phyloP scores from a whole-genome alignment of 2,888 invertebrate species.

The Lordiphosa andalusiaca region DNA sequence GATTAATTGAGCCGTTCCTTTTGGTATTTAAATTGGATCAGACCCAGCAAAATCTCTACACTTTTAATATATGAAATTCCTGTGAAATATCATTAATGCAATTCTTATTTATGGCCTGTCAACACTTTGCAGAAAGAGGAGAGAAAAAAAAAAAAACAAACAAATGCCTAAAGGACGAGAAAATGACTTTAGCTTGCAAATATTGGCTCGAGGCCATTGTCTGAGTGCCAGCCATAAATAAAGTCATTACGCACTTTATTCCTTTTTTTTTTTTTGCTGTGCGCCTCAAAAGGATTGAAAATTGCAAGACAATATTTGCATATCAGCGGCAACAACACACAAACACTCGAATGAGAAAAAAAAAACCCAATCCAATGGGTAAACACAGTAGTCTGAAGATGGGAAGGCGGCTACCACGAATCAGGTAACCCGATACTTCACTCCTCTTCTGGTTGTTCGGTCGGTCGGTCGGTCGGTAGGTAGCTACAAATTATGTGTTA shows the following conservation, averaged over 20 bases:
- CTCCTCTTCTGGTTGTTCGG: constrained; percentile 12
- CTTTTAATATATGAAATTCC: constrained; percentile 27
- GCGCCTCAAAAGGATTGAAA: constrained; percentile 30
- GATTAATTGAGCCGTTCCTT: constrained; percentile 61
- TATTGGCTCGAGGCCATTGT: constrained; percentile 53
- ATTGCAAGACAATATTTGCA: constrained; percentile 57
- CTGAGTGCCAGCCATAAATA: constrained; percentile 57
- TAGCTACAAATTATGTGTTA: constrained; percentile 70
- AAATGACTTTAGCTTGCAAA: constrained; percentile 54
- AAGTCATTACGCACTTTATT: constrained; percentile 65
- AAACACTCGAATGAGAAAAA: constrained; percentile 1
- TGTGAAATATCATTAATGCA: constrained; percentile 47
- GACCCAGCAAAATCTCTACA: constrained; percentile 4
- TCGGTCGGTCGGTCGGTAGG: constrained; percentile 15
- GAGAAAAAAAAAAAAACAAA: constrained; percentile 16
- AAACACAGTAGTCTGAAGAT: constrained; percentile 44
- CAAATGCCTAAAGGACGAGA: constrained; percentile 24
- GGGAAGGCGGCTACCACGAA: constrained; percentile 1
- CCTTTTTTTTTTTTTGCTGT: constrained; percentile 16
- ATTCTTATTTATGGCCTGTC: constrained; percentile 57
- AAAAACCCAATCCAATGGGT: constrained; percentile 20
- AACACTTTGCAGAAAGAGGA: constrained; percentile 38
- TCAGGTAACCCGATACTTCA: background rate
- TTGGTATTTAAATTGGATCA: constrained; percentile 48
- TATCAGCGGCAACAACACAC: constrained; percentile 34